These are phyloP conservation scores for Drosophila asahinai DNA, from an alignment of 1,140 invertebrate species.

Conservation along the genomic window DNA sequence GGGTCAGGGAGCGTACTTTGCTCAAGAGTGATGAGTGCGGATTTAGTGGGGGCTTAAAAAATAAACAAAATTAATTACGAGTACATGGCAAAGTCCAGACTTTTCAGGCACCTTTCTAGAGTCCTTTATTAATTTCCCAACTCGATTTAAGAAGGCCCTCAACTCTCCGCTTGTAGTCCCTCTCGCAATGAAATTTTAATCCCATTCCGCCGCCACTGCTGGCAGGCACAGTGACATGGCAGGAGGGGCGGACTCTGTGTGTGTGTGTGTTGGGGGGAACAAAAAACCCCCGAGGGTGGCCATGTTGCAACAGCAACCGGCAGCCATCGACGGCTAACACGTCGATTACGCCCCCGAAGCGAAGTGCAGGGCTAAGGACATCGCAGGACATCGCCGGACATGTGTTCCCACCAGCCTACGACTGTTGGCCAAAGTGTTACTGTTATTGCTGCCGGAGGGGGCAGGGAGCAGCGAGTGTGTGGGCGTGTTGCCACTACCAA, in stretches of 20 bases:
- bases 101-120: neutral
- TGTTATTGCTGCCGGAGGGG: constrained; percentile 15
- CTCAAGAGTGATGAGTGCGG: constrained; percentile 10
- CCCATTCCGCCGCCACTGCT: constrained; percentile 7
- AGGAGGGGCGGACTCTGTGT: neutral
- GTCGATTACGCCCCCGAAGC: constrained; percentile 15
- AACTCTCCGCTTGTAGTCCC: neutral
- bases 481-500: neutral
- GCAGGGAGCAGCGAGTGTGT: neutral
- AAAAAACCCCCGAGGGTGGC: neutral
- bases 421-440: constrained; percentile 30
- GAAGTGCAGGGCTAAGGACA: constrained; percentile 12
- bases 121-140: neutral
- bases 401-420: constrained; percentile 26
- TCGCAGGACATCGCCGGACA: constrained; percentile 22
- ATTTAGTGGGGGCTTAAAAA: neutral
- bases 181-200: constrained; percentile 32
- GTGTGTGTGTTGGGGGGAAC: neutral
- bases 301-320: constrained; percentile 19
- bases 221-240: constrained; percentile 3
- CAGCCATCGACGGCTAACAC: constrained; percentile 12
- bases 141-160: constrained; percentile 4
- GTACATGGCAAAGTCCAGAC: neutral
- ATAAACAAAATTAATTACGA: constrained; percentile 15
- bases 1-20: neutral